Evolutionary conservation across 2,113 vertebrate genomes (phyloP).

Genomic region (Ia io): DNA sequence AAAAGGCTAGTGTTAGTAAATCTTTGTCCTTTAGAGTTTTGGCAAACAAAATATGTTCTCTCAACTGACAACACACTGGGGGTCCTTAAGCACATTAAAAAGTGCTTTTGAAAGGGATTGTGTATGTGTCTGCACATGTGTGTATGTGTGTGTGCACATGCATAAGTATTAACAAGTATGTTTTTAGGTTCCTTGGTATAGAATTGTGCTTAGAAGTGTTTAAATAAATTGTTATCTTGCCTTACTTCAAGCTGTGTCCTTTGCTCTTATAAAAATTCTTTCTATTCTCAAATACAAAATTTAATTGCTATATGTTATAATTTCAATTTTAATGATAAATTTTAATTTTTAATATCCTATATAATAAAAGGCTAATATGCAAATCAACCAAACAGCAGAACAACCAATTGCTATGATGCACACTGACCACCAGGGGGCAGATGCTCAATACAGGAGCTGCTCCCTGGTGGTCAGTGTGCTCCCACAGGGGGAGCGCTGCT

Average conservation of each 20-base stretch:
- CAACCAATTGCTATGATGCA: no score
- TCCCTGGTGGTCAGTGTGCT: no score
- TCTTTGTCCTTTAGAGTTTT: slow-evolving; percentile 28
- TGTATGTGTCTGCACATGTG: neutral
- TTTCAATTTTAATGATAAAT: neutral
- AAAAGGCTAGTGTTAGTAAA: slow-evolving; percentile 55
- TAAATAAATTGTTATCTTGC: neutral
- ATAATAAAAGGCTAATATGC: no score
- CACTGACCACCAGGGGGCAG: no score
- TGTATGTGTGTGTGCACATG: neutral
- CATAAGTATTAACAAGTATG: neutral
- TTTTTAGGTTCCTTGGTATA: neutral
- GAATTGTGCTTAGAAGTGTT: neutral
- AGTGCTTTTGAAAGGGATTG: neutral
- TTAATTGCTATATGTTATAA: neutral
- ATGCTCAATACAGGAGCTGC: no score
- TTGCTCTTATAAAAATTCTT: neutral
- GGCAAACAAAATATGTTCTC: slow-evolving; percentile 18
- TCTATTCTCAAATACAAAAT: neutral
- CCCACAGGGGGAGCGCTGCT: no score
- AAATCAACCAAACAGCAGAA: no score
- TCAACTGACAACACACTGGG: neutral
- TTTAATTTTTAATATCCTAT: neutral
- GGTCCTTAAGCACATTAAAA: neutral
- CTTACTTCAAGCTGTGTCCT: slow-evolving; percentile 11